Evolutionary conservation across 2,113 vertebrate genomes (phyloP).

Genomic region (Todiramphus saurophagus): DNA sequence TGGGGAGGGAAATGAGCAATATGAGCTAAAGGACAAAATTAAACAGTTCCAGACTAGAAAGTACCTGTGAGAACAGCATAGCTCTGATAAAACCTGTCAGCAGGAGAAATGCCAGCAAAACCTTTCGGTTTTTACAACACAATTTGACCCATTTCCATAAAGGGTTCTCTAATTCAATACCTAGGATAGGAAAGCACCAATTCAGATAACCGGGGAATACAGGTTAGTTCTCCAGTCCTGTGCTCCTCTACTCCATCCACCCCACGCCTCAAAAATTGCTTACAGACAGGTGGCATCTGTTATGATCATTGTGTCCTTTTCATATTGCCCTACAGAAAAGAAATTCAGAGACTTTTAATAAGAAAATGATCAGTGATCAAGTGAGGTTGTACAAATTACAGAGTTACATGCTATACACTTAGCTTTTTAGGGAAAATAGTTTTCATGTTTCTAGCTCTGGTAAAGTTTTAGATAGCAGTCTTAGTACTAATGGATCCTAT

Average conservation of each 20-base stretch:
- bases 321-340: background rate
- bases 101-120: background rate
- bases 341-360: background rate
- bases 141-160: background rate
- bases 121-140: accelerated
- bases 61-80: background rate
- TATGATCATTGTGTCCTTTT: background rate
- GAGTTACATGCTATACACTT: background rate
- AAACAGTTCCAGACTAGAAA: background rate
- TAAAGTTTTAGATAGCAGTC: background rate
- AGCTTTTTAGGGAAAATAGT: background rate
- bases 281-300: background rate
- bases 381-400: background rate
- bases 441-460: background rate
- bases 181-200: background rate
- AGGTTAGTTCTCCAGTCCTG: background rate
- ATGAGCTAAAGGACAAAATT: background rate
- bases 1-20: background rate
- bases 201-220: background rate
- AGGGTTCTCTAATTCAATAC: background rate
- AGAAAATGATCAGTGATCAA: background rate
- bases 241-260: background rate
- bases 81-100: background rate
- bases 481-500: background rate
- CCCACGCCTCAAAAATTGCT: background rate